Evolutionary conservation across 2,888 invertebrate genomes (phyloP), one percentile per base, ranked within the genome.

Genomic region (Leucophora obtusa): DNA sequence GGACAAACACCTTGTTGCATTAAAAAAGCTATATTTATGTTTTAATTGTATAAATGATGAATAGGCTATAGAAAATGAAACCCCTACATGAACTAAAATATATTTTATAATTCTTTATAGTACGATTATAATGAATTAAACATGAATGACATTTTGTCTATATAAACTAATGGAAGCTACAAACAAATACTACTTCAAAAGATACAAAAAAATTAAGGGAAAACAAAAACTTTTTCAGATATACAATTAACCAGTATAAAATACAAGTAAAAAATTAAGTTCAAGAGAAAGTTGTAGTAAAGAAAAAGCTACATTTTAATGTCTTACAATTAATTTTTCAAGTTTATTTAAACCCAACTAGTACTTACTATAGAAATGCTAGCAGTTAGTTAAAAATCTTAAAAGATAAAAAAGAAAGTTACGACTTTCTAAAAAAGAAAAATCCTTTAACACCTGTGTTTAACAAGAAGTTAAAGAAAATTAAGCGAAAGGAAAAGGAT

Each of bases 301-400:
- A 8, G 47, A n/a, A 56, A 58, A 59, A 59, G 50, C 17, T 35
- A 53, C 33, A 65, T 35, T 60, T 62, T 63, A 62, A 76, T 76
- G 51, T 58, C 65, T 65, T 58, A 53, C 51, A 76, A 70, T 53
- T 70, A 14, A 21, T 47, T 21, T 21, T 24, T 5, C n/a, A 14
- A n/a, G n/a, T n/a, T 47, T 47, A 47, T 47, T 11, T 38, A n/a
- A 10, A 6, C 4, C 7, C 4, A 28, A 4, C 28, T 28, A 7
- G 28, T n/a, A n/a, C n/a, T n/a, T 28, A 7, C 28, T 28, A 28
- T 7, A 28, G 7, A 28, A 28, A 28, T 28, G 28, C 28, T 28
- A 28, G 3, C 5, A n/a, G 28, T 28, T 28, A 28, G 28, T 28
- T 28, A 28, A 28, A 28, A 28, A 28, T 28, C 28, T 28, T 28